phyloP scores from a whole-genome alignment of 2,888 invertebrate species.

The Opisthograptis luteolata region DNA sequence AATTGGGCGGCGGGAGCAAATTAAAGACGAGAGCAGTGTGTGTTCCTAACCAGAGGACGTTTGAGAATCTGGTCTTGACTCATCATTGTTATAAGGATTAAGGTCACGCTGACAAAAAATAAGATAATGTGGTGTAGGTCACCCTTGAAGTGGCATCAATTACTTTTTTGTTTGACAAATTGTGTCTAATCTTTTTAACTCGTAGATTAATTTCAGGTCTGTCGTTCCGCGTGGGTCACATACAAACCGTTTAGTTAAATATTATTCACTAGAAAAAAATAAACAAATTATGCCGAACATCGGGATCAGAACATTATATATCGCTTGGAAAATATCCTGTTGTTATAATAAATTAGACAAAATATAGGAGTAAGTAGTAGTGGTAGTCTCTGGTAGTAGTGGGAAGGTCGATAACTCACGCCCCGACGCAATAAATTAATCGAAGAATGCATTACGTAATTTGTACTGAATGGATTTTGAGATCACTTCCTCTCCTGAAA shows the following conservation, averaged over 20 bases:
- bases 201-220: no score
- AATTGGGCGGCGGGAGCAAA: conserved; percentile 73
- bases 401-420: conserved; percentile 77
- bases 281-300: no score
- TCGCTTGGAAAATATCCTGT: no score
- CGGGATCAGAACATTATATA: no score
- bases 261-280: no score
- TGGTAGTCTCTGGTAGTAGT: no score
- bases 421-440: conserved; percentile 80
- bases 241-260: no score
- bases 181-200: background rate
- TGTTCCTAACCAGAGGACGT: conserved; percentile 52
- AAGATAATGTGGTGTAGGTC: conserved; percentile 38
- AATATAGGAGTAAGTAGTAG: conserved; percentile 31
- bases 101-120: conserved; percentile 58
- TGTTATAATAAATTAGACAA: conserved; percentile 30
- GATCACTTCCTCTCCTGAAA: no score
- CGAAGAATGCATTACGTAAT: conserved; percentile 68
- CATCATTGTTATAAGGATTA: conserved; percentile 56
- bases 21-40: conserved; percentile 62
- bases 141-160: conserved; percentile 3
- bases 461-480: conserved; percentile 3
- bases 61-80: conserved; percentile 53
- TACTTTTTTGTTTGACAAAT: conserved; percentile 10
- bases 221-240: background rate